Evolutionary conservation across 2,797 vertebrate genomes (phyloP).

Genomic region (Gymnoscopelus braueri): DNA sequence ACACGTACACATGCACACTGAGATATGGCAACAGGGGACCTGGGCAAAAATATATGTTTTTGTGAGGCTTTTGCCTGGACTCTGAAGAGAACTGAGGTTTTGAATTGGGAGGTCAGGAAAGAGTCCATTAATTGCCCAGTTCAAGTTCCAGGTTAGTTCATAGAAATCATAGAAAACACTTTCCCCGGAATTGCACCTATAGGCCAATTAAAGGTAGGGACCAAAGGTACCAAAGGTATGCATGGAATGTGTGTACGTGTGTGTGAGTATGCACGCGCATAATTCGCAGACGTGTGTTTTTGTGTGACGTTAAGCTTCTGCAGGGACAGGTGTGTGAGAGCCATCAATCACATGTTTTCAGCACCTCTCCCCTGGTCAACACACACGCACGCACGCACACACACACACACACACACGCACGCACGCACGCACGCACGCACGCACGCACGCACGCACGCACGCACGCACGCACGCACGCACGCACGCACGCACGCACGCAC

Average conservation of each 20-base stretch:
- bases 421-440: neutral
- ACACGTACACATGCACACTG: neutral
- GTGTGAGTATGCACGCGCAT: neutral
- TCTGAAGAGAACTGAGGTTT: neutral
- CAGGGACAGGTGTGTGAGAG: slow-evolving; percentile 30
- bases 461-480: neutral
- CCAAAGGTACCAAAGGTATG: too few relatives aligned
- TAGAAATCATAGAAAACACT: slow-evolving; percentile 17
- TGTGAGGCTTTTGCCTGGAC: neutral
- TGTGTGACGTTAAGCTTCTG: slow-evolving; percentile 4
- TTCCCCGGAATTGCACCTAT: slow-evolving; percentile 8
- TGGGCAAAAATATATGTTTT: too few relatives aligned
- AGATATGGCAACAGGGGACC: too few relatives aligned
- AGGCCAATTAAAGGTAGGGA: too few relatives aligned
- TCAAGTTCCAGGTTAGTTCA: neutral
- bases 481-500: neutral
- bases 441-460: neutral
- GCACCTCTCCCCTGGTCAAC: slow-evolving; percentile 37
- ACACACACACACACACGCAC: slow-evolving; percentile 14
- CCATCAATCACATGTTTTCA: slow-evolving; percentile 65
- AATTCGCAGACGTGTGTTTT: slow-evolving; percentile 3
- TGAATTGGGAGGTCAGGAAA: neutral
- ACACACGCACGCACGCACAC: slow-evolving; percentile 7
- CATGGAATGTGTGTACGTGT: neutral
- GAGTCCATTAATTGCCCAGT: neutral